Evolutionary conservation across 1,140 invertebrate genomes (phyloP), one percentile per base, ranked within the genome.

Genomic region (Lysiphlebus fabarum): DNA sequence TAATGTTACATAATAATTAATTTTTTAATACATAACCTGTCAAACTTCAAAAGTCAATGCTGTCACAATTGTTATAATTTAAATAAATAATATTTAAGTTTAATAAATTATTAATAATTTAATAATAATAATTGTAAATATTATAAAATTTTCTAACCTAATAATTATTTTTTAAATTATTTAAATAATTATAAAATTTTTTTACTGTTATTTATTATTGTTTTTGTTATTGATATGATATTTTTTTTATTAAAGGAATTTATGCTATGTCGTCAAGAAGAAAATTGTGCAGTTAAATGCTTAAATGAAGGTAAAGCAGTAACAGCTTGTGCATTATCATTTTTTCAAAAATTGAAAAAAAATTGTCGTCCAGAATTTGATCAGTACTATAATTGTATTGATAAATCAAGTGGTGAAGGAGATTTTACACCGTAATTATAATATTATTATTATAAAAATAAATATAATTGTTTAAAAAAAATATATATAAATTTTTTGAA

Each of bases 301-400:
- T 54, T 99, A 11, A 82, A 87, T 11, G 93, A 96, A 76, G 96
- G 96, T 1, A 95, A 93, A 81, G 87, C 83, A 2, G 92, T 99
- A 4, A 99, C 96, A 0, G 84, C 84, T 14, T 99, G 96, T 79
- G 89, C 92, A 6, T 65, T 98, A 62, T 85, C 94, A 42, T 97
- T 98, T 80, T 95, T 98, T 66, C 83, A 86, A 33, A 86, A 91
- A 70, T 82, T 99, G 7, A 98, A 98, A 75, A 87, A 88, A 66
- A 78, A 83, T 41, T 99, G 96, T 73, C 70, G 82, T 43, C 78
- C 86, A 43, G 93, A 98, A 79, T 95, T 97, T 70, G 87, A 86
- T 63, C 84, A 89, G 65, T 95, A 95, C 75, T 87, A 89, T 33
- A 86, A 85, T 65, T 98, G 96, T 72, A 73, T 98, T 45, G 92